phyloP scores from a whole-genome alignment of 2,888 invertebrate genomes.

The Pemphredon lugubris region DNA sequence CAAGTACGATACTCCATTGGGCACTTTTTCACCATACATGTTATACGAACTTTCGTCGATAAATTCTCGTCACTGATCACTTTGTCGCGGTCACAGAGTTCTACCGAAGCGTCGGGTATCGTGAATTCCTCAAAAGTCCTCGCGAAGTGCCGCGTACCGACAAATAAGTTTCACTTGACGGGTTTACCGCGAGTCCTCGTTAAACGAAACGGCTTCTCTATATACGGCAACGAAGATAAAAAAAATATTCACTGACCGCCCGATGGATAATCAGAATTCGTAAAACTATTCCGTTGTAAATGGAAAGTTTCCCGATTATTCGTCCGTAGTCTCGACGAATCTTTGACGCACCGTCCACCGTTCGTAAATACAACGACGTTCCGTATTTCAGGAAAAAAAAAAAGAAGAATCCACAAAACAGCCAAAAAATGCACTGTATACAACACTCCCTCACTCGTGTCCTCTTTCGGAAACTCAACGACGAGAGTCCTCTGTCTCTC shows the following conservation, averaged over 20 bases:
- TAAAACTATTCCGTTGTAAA: background rate
- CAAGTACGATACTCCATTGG: constrained; percentile 7
- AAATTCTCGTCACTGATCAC: constrained; percentile 43
- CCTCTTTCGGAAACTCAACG: no score
- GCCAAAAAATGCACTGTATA: no score
- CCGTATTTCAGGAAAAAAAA: background rate
- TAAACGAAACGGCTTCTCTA: background rate
- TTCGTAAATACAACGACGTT: background rate
- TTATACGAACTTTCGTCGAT: constrained; percentile 10
- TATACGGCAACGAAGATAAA: background rate
- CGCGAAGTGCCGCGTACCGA: no score
- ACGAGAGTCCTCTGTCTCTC: background rate
- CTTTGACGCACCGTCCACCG: background rate
- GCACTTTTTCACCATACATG: constrained; percentile 43
- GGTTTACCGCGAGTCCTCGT: constrained; percentile 23
- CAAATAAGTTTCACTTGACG: constrained; percentile 28
- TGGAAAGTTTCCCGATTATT: background rate
- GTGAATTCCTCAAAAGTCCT: background rate
- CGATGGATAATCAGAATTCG: background rate
- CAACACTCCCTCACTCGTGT: no score
- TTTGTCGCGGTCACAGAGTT: background rate
- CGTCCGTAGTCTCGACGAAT: background rate
- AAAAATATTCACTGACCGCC: background rate
- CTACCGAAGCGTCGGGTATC: constrained; percentile 20
- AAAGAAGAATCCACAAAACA: background rate